Conservation (phyloP, 2,888 invertebrate genomes). For the Luperina nickerlii region DNA sequence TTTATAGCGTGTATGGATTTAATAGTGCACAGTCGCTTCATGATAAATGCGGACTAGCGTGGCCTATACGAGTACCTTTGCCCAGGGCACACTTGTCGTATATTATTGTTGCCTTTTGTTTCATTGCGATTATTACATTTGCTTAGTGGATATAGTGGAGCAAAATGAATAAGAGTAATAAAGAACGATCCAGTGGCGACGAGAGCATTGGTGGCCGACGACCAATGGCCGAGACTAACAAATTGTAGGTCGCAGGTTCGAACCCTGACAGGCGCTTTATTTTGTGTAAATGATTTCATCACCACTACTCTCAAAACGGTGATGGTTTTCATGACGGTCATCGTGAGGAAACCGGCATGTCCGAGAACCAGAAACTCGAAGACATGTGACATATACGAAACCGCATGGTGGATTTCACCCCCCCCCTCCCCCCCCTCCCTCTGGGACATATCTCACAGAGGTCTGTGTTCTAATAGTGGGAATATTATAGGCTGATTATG, state of each 20-base stretch:
- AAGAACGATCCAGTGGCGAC: not conserved
- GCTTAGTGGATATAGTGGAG: not conserved
- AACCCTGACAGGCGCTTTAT: not conserved
- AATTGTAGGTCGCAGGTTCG: not conserved
- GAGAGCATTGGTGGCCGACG: too few relatives aligned
- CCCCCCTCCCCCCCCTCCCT: too few relatives aligned
- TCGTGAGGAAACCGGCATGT: not conserved
- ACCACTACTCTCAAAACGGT: not conserved
- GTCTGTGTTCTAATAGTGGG: not conserved
- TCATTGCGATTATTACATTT: conserved; percentile 17
- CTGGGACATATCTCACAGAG: too few relatives aligned
- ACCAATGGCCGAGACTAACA: not conserved
- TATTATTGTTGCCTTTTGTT: conserved; percentile 29
- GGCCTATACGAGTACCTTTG: conserved; percentile 53
- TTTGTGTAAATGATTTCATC: not conserved
- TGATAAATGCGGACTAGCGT: conserved; percentile 66
- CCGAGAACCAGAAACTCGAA: not conserved
- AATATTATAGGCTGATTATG: not conserved
- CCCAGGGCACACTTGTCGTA: conserved; percentile 28
- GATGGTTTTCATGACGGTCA: not conserved
- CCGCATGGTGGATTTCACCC: not conserved
- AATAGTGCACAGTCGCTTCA: conserved; percentile 62
- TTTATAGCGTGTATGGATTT: conserved; percentile 30
- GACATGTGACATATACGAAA: not conserved
- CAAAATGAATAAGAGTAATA: not conserved